Evolutionary conservation across 1,140 invertebrate genomes (phyloP).

Genomic region (Ips nitidus): DNA sequence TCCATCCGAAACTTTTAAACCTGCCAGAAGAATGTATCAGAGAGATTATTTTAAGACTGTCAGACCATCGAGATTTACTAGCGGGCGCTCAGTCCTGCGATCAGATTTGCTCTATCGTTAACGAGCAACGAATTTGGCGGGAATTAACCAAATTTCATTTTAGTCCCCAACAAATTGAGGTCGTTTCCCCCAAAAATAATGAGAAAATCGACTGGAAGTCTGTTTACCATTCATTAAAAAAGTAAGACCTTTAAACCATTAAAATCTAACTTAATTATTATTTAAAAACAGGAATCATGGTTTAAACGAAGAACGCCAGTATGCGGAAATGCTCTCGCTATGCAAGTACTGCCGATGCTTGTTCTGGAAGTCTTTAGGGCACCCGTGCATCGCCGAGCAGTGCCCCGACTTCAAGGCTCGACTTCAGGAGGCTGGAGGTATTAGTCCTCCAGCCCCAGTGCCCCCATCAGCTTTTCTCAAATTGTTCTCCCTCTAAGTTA

Average conservation of each 20-base stretch:
- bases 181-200: conserved; percentile 60
- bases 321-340: conserved; percentile 91
- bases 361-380: conserved; percentile 92
- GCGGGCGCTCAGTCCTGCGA: conserved; percentile 61
- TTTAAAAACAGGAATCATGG: conserved; percentile 72
- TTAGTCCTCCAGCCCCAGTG: conserved; percentile 79
- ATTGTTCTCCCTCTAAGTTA: conserved; percentile 79
- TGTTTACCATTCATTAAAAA: conserved; percentile 72
- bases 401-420: conserved; percentile 78
- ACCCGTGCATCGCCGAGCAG: conserved; percentile 85
- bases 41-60: conserved; percentile 85
- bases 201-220: conserved; percentile 67
- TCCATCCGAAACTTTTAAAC: conserved; percentile 81
- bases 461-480: conserved; percentile 87
- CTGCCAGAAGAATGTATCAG: conserved; percentile 92
- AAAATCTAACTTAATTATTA: background rate
- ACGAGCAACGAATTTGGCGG: conserved; percentile 90
- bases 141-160: conserved; percentile 93
- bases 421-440: conserved; percentile 73
- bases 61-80: conserved; percentile 89
- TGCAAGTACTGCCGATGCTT: conserved; percentile 94
- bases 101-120: conserved; percentile 75
- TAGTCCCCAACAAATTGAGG: conserved; percentile 78
- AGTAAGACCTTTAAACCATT: conserved; percentile 56
- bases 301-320: conserved; percentile 81